phyloP scores from a whole-genome alignment of 2,113 vertebrate genomes.

The Rutilus rutilus region DNA sequence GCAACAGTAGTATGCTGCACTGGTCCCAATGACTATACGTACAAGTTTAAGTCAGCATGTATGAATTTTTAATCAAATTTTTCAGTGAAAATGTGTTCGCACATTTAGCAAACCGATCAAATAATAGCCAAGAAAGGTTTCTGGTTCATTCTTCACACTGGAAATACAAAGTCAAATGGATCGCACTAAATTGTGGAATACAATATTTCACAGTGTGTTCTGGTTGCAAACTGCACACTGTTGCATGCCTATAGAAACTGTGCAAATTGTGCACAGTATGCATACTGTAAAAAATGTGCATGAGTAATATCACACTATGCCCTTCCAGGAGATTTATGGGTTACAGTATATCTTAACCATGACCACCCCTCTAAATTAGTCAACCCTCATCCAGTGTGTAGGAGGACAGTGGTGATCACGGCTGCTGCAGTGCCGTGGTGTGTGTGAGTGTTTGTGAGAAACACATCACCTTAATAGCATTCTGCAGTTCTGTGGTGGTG shows the following conservation, averaged over 20 bases:
- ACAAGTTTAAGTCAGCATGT: no score
- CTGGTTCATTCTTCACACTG: no score
- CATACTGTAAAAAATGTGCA: background rate
- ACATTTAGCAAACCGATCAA: background rate
- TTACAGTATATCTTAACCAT: slow-evolving; percentile 43
- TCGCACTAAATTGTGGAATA: background rate
- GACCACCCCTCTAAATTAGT: slow-evolving; percentile 24
- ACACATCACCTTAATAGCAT: slow-evolving; percentile 23
- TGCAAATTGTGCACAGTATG: background rate
- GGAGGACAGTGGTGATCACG: slow-evolving; percentile 47
- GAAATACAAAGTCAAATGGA: background rate
- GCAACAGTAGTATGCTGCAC: no score
- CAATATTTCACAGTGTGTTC: background rate
- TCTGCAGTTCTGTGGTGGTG: slow-evolving; percentile 38
- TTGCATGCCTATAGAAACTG: background rate
- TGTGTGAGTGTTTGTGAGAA: slow-evolving; percentile 34
- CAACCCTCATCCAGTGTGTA: slow-evolving; percentile 38
- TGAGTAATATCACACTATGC: background rate
- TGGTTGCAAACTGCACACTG: background rate
- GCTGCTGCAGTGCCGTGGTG: slow-evolving; percentile 12
- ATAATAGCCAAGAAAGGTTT: background rate
- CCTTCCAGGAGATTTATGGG: slow-evolving; percentile 45
- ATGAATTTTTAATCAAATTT: background rate
- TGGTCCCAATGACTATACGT: no score
- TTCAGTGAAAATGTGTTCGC: no score